These are phyloP conservation scores for Entomobrya proxima DNA, from an alignment of 2,888 invertebrate genomes.

Conservation along the genomic window DNA sequence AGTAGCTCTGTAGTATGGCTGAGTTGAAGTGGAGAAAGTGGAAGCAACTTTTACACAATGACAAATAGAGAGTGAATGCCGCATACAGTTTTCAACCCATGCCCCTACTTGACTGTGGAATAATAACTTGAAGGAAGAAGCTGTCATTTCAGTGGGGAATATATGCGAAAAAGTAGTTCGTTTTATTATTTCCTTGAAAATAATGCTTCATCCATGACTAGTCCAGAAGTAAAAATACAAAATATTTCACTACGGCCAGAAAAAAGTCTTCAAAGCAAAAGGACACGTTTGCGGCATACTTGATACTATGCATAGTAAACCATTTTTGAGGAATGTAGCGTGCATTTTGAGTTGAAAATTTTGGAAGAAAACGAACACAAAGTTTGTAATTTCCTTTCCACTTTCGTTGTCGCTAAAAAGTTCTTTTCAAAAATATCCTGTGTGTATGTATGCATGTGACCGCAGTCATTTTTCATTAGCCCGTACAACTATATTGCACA, in stretches of 20 bases:
- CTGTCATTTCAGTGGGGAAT: constrained; percentile 32
- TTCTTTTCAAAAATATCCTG: background rate
- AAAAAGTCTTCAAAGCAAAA: background rate
- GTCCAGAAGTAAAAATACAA: background rate
- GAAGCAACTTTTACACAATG: constrained; percentile 28
- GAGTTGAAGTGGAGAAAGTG: constrained; percentile 18
- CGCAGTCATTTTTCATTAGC: constrained; percentile 26
- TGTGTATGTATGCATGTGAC: constrained; percentile 14
- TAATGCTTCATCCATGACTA: constrained; percentile 21
- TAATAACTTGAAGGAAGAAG: constrained; percentile 5
- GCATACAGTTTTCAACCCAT: background rate
- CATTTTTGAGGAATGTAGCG: too few relatives aligned
- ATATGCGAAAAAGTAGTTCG: constrained; percentile 16
- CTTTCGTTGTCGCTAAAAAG: background rate
- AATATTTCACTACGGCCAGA: background rate
- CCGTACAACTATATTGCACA: too few relatives aligned
- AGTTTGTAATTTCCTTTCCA: constrained; percentile 36
- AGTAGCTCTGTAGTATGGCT: background rate
- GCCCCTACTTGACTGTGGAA: background rate
- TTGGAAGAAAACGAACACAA: background rate
- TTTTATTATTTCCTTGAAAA: constrained; percentile 16
- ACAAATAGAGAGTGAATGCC: constrained; percentile 36
- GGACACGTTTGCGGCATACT: background rate
- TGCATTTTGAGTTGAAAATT: background rate
- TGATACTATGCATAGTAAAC: background rate